phyloP scores from a whole-genome alignment of 1,140 invertebrate genomes.

The Eumaeus atala region DNA sequence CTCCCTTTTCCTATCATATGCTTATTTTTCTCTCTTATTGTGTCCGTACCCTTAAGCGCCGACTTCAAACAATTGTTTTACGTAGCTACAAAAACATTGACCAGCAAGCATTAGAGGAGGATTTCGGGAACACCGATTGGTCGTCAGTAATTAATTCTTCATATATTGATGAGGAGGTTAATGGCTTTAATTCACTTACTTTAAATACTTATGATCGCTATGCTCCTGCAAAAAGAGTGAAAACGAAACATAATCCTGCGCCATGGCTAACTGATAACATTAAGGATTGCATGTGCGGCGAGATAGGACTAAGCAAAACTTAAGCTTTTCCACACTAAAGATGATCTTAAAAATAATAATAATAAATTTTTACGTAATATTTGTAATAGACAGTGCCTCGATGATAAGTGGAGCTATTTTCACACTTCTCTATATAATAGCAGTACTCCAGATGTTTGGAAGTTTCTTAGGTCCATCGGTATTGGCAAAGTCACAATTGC shows the following conservation, averaged over 20 bases:
- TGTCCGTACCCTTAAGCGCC: constrained; percentile 10
- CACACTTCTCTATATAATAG: background rate
- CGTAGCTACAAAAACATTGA: background rate
- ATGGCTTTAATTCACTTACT: background rate
- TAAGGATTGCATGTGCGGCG: constrained; percentile 4
- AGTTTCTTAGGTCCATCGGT: too few species aligned
- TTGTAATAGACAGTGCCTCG: constrained; percentile 10
- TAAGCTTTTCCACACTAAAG: background rate
- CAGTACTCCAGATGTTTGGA: too few species aligned
- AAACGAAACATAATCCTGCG: too few species aligned
- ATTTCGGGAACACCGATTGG: background rate
- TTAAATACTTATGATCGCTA: constrained; percentile 2
- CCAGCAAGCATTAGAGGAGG: background rate
- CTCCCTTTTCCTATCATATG: constrained; percentile 16
- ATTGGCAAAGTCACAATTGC: too few species aligned
- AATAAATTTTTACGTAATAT: constrained; percentile 11
- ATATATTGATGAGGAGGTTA: background rate
- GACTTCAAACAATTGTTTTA: constrained; percentile 4
- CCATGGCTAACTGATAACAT: constrained; percentile 9
- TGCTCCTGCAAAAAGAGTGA: constrained; percentile 8
- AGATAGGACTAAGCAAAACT: constrained; percentile 13
- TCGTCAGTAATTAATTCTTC: background rate
- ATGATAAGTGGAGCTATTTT: constrained; percentile 19
- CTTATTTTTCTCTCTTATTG: constrained; percentile 19
- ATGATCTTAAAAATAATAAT: background rate